Evolutionary conservation across 2,888 invertebrate genomes (phyloP), one percentile per base, ranked within the genome.

Genomic region (Drosophila sordidula): DNA sequence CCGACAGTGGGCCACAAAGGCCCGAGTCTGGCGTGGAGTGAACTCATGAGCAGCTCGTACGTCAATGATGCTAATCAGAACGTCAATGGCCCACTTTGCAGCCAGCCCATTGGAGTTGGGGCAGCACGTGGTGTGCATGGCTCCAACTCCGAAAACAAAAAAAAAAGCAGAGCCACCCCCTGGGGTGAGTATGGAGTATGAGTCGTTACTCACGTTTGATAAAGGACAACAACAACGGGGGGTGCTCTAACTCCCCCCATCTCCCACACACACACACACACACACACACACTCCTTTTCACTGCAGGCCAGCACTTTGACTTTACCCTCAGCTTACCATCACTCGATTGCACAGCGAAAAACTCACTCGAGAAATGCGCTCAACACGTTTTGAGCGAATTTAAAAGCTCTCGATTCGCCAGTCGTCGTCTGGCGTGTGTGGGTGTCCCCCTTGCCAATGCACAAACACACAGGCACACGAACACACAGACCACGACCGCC

Each of bases 41-140:
- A 47, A 63, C 55, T 62, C 51, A 63, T 54, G 64, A 79, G 62
- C 36, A 50, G 56, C 67, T 57, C 47, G 67, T 78, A 70, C 82
- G 72, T 85, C 82, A 84, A 75, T 78, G 78, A 62, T 66, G 71
- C 78, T 75, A 78, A 78, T 88, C 78, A 82, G 85, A 59, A 63
- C 70, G 67, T 67, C 78, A 80, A 61, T 72, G 67, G 49, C 59
- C 79, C 61, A 64, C 68, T 62, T 70, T 58, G 22, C 41, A 42
- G 18, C 25, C 26, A 52, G 3, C 29, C 26, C 56, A 22, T 26
- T 29, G 66, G 65, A 79, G 79, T 84, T 83, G 57, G 69, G 71
- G 50, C 73, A 75, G 85, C 88, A 87, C 87, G 86, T 87, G 87
- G 82, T 80, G 65, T 76, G 63, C 71, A 64, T 57, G 65, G 42